Percentiles rank a stretch among this genome's conserved stretches.
Evolutionary conservation across 2,113 vertebrate genomes (phyloP).

Genomic region (Petaurus breviceps): DNA sequence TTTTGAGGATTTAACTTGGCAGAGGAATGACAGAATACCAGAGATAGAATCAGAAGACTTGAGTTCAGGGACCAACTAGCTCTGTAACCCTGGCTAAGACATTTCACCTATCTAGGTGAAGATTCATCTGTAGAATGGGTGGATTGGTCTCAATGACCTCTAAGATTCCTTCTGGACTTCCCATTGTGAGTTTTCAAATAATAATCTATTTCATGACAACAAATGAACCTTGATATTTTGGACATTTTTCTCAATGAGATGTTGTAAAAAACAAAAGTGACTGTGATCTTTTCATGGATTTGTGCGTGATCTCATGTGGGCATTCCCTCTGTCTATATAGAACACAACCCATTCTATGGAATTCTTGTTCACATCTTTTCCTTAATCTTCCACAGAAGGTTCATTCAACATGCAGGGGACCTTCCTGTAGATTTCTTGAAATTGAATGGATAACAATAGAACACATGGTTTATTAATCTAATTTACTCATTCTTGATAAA

Average conservation of each 20-base stretch:
- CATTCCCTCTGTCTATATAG: too few relatives aligned
- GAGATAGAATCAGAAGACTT: background rate
- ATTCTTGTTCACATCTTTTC: background rate
- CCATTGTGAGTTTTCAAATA: background rate
- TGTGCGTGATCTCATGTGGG: background rate
- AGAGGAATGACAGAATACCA: background rate
- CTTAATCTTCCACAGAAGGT: background rate
- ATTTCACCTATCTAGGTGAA: background rate
- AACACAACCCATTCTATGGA: background rate
- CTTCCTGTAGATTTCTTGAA: background rate
- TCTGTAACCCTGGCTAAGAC: background rate
- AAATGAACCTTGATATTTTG: background rate
- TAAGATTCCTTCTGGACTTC: background rate
- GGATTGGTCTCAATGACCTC: background rate
- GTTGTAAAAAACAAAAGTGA: background rate
- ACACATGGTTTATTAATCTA: too few relatives aligned
- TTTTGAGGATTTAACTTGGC: background rate
- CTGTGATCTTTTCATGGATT: background rate
- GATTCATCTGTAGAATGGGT: background rate
- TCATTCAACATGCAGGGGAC: background rate
- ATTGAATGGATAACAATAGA: too few relatives aligned
- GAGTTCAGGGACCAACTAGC: background rate
- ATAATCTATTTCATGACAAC: background rate
- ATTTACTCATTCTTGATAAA: too few relatives aligned
- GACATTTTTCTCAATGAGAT: background rate